Evolutionary conservation across 2,797 vertebrate genomes (phyloP).

Genomic region (Mus caroli): DNA sequence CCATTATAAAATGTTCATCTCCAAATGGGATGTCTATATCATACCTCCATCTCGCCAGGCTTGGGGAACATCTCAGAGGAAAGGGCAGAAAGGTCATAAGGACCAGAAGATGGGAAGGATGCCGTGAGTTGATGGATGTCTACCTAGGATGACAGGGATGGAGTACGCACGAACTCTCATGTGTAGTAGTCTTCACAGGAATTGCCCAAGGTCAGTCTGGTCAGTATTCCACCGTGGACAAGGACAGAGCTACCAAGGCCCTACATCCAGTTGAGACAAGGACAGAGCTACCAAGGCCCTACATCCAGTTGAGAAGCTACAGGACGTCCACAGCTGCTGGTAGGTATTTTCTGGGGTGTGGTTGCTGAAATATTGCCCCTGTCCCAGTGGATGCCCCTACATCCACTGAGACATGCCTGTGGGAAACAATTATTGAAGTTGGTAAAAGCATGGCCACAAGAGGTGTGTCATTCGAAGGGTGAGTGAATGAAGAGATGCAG

Average conservation of each 20-base stretch:
- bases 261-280: not conserved
- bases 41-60: not conserved
- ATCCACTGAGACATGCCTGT: not conserved
- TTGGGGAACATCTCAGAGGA: not conserved
- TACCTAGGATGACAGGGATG: not conserved
- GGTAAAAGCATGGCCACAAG: accelerated
- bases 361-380: not conserved
- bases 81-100: not conserved
- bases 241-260: too few species aligned
- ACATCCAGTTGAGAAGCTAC: not conserved
- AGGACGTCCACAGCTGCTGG: too few species aligned
- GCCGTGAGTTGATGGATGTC: too few species aligned
- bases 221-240: not conserved
- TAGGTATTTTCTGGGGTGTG: not conserved
- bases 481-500: accelerated
- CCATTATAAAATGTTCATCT: not conserved
- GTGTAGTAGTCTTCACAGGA: not conserved
- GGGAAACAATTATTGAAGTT: not conserved
- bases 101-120: not conserved
- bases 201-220: not conserved
- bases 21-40: not conserved
- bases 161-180: not conserved
- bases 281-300: too few species aligned
- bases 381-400: not conserved
- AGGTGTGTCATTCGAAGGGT: accelerated